Base-by-base conservation (phyloP, 2,888 invertebrate species). In the Stenodema calcarata region DNA sequence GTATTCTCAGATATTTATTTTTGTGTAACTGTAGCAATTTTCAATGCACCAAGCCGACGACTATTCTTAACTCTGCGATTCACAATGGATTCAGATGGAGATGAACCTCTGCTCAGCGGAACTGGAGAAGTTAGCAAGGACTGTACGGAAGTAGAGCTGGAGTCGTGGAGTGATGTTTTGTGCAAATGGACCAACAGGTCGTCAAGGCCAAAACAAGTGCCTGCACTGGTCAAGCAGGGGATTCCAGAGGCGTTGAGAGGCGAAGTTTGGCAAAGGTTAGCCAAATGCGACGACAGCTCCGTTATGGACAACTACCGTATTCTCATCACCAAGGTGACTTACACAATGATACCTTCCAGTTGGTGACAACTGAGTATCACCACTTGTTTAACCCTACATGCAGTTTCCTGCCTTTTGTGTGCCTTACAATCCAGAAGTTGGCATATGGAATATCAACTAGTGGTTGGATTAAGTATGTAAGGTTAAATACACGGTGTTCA, bases 41-140 rank as follows among this genome's bases (percentile, higher is more conserved):
- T 42, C 11, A 42, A 11, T 11, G 42, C 6, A 42, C 42, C 11
- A 42, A 42, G n/a, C n/a, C n/a, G n/a, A n/a, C 1, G 35, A 87
- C 73, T 70, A 27, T 41, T 76, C 12, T 41, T 23, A 80, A 30
- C 23, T 80, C 14, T n/a, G 42, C 35, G 50, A 6, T 54, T 54
- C 35, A 9, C 28, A 16, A 16, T 70, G 70, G n/a, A n/a, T 28
- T 35, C 18, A 86, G 97, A 97, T 92, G 96, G 96, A 12, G 97
- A 97, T 90, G 99, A 99, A 90, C 99, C 99, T 0, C 92, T 99
- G 88, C 92, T 99, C n/a, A 99, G 98, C 91, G 99, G 99, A 0
- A 99, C 98, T 4, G 99, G 99, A 0, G 95, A 96, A 90, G 99
- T 99, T 0, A 98, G 98, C 0, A 98, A 98, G 91, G 99, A 99